These are phyloP conservation scores for Pocota personata DNA, from an alignment of 2,888 invertebrate species.

Conservation along the genomic window DNA sequence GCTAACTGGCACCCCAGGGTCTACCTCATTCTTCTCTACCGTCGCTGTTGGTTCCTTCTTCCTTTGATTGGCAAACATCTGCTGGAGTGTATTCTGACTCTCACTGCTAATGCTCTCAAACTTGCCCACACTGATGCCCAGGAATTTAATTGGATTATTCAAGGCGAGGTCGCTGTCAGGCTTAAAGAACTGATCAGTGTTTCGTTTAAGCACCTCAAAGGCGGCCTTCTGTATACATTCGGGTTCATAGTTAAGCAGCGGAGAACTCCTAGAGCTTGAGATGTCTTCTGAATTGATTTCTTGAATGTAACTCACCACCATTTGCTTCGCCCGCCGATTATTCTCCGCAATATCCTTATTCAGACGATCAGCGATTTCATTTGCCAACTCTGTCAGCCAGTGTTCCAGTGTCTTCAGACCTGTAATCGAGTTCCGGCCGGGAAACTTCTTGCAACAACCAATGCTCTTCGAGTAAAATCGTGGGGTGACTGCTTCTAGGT, in stretches of 20 bases:
- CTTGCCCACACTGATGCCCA: conserved; percentile 91
- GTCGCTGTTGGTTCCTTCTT: conserved; percentile 32
- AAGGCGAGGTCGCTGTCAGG: conserved; percentile 77
- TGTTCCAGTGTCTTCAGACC: conserved; percentile 87
- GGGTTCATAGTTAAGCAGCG: conserved; percentile 86
- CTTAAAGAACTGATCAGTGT: conserved; percentile 82
- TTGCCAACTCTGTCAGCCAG: conserved; percentile 92
- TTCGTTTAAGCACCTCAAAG: conserved; percentile 87
- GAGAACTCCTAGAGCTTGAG: conserved; percentile 87
- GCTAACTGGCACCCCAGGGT: conserved; percentile 16
- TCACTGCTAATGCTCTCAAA: conserved; percentile 86
- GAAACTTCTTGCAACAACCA: conserved; percentile 97
- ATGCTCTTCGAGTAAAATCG: conserved; percentile 95
- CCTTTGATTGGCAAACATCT: conserved; percentile 84
- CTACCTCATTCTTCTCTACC: background rate
- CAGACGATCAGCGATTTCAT: conserved; percentile 92
- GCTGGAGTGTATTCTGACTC: conserved; percentile 84
- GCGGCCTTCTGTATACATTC: conserved; percentile 87
- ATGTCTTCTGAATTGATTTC: conserved; percentile 84
- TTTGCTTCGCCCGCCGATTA: conserved; percentile 89
- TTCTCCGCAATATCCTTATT: conserved; percentile 91
- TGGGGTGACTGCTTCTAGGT: conserved; percentile 92
- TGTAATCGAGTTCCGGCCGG: conserved; percentile 89
- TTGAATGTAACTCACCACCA: conserved; percentile 89
- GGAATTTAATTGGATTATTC: conserved; percentile 86